Percentiles rank a stretch among this genome's conserved stretches.
Conservation (phyloP, 2,797 vertebrate species). For the Heliangelus exortis region DNA sequence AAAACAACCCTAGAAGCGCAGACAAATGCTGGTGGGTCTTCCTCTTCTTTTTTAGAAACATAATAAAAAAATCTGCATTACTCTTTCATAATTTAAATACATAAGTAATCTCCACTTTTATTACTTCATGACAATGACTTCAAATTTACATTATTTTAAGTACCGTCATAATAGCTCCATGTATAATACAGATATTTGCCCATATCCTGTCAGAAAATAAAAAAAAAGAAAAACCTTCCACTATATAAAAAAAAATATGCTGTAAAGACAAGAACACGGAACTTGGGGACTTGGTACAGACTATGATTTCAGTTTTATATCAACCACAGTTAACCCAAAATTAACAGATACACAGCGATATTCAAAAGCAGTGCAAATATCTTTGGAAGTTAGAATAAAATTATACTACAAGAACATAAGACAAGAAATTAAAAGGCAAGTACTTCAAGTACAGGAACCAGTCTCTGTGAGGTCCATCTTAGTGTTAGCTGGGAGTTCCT, state of each 20-base stretch:
- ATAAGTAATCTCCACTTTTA: constrained; percentile 92
- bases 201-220: constrained; percentile 84
- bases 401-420: constrained; percentile 83
- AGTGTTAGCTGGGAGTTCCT: constrained; percentile 77
- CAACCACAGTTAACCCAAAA: constrained; percentile 83
- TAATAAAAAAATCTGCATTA: constrained; percentile 80
- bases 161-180: constrained; percentile 88
- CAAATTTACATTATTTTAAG: constrained; percentile 96
- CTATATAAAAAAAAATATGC: constrained; percentile 82
- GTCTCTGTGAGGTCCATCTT: constrained; percentile 78
- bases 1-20: constrained; percentile 80
- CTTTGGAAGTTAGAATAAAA: constrained; percentile 97
- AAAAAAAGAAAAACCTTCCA: constrained; percentile 78
- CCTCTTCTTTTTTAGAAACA: constrained; percentile 79
- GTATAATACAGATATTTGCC: constrained; percentile 94
- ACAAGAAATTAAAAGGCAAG: constrained; percentile 88
- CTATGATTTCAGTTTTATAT: constrained; percentile 83
- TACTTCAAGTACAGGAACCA: constrained; percentile 94
- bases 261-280: constrained; percentile 89
- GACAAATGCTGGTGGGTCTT: constrained; percentile 83
- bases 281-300: constrained; percentile 81
- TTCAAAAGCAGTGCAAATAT: constrained; percentile 96
- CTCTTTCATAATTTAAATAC: constrained; percentile 87
- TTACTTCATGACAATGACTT: constrained; percentile 96
- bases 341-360: constrained; percentile 82